Evolutionary conservation across 1,140 invertebrate species (phyloP).

Genomic region (Zaprionus ghesquierei): DNA sequence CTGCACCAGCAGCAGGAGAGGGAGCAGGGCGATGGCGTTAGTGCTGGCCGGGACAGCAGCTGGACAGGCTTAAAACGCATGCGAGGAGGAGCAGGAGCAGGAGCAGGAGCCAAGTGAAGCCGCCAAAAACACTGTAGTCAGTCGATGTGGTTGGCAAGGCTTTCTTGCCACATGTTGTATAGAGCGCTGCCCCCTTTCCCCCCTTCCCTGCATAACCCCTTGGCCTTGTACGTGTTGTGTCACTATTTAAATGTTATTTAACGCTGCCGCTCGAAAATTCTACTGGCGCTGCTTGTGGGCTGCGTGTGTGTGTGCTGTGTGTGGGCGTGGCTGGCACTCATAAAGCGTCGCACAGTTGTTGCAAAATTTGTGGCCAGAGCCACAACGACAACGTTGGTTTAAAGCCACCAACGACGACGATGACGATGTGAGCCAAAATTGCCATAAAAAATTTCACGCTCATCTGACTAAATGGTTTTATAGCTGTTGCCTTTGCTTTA

Average conservation of each 20-base stretch:
- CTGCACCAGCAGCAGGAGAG: background rate
- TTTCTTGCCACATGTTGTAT: slow-evolving; percentile 60
- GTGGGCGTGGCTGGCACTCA: slow-evolving; percentile 54
- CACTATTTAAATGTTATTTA: slow-evolving; percentile 75
- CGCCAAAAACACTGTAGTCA: slow-evolving; percentile 62
- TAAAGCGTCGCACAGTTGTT: slow-evolving; percentile 70
- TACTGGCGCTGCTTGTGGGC: slow-evolving; percentile 35
- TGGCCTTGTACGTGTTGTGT: slow-evolving; percentile 57
- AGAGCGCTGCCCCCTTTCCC: background rate
- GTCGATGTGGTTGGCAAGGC: slow-evolving; percentile 53
- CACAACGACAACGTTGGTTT: slow-evolving; percentile 8
- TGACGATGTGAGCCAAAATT: slow-evolving; percentile 21
- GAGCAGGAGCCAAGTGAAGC: slow-evolving; percentile 37
- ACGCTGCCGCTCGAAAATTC: slow-evolving; percentile 60
- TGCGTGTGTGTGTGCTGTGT: background rate
- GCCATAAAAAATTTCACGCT: slow-evolving; percentile 66
- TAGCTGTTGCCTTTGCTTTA: slow-evolving; percentile 72
- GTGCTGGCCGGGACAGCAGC: slow-evolving; percentile 45
- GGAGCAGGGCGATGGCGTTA: background rate
- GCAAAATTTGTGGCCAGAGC: slow-evolving; percentile 60
- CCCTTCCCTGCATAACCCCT: slow-evolving; percentile 1
- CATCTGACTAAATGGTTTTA: slow-evolving; percentile 78
- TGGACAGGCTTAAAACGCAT: slow-evolving; percentile 64
- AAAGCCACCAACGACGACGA: slow-evolving; percentile 18
- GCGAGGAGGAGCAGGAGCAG: too few species aligned